Evolutionary conservation across 2,888 invertebrate genomes (phyloP).

Genomic region (Drosophila infuscata): DNA sequence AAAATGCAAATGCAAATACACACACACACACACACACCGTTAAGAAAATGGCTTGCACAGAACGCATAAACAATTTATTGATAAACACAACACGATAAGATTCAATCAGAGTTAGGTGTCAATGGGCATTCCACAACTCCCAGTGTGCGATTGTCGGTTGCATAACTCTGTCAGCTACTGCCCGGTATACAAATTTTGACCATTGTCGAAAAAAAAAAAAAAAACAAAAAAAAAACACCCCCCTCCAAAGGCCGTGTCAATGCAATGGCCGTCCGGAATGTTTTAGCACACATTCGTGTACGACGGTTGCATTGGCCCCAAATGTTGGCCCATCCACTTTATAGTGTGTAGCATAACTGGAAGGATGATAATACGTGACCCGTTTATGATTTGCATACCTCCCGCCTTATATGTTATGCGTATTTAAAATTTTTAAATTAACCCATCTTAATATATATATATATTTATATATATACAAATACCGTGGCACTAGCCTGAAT

Average conservation of each 20-base stretch:
- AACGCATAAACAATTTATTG: slow-evolving; percentile 50
- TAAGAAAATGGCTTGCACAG: slow-evolving; percentile 63
- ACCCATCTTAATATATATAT: slow-evolving; percentile 18
- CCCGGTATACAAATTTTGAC: slow-evolving; percentile 72
- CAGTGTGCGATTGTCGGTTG: slow-evolving; percentile 79
- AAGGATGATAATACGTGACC: slow-evolving; percentile 27
- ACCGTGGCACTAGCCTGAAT: slow-evolving; percentile 84
- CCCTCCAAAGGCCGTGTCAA: slow-evolving; percentile 54
- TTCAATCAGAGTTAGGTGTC: slow-evolving; percentile 83
- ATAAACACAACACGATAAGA: slow-evolving; percentile 60
- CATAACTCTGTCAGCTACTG: slow-evolving; percentile 84
- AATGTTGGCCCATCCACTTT: slow-evolving; percentile 30
- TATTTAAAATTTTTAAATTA: slow-evolving; percentile 48
- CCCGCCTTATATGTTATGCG: slow-evolving; percentile 41
- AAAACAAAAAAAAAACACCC: slow-evolving; percentile 11
- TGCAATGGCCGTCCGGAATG: slow-evolving; percentile 80
- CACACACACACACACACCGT: slow-evolving; percentile 40
- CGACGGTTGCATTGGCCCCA: slow-evolving; percentile 76
- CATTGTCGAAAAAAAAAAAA: slow-evolving; percentile 37
- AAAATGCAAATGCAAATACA: slow-evolving; percentile 58
- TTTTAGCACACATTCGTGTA: slow-evolving; percentile 72
- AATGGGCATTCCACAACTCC: slow-evolving; percentile 78
- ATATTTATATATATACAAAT: slow-evolving; percentile 35
- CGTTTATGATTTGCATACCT: slow-evolving; percentile 46
- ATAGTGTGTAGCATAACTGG: slow-evolving; percentile 57